phyloP scores from a whole-genome alignment of 1,140 invertebrate genomes.

The Triops longicaudatus region DNA sequence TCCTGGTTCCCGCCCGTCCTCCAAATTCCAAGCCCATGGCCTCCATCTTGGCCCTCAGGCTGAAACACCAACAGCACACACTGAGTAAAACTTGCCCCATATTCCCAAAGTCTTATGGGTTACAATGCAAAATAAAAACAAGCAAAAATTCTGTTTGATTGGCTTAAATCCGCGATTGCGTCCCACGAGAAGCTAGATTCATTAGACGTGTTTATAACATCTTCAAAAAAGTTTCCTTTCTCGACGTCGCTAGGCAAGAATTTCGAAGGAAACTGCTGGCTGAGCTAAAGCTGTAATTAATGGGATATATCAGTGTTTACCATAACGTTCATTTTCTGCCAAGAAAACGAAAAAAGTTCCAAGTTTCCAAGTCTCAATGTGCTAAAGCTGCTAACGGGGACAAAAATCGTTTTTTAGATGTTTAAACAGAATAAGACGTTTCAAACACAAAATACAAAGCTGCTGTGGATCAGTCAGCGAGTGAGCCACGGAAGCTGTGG shows the following conservation, averaged over 20 bases:
- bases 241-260: background rate
- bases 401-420: background rate
- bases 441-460: background rate
- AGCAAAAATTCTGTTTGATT: background rate
- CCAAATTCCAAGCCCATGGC: slow-evolving; percentile 10
- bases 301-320: background rate
- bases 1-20: slow-evolving; percentile 13
- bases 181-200: background rate
- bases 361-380: background rate
- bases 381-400: background rate
- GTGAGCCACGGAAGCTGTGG: slow-evolving; percentile 22
- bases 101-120: background rate
- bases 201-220: background rate
- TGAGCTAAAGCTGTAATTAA: slow-evolving; percentile 6
- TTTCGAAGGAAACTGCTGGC: background rate
- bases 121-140: background rate
- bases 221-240: background rate
- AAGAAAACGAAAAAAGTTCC: background rate
- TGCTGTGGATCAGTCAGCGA: background rate
- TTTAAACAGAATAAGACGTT: background rate
- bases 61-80: slow-evolving; percentile 14
- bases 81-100: background rate
- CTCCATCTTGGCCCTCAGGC: slow-evolving; percentile 13
- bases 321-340: slow-evolving; percentile 5
- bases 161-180: background rate